Percentiles rank a stretch among this genome's conserved stretches.
phyloP scores from a whole-genome alignment of 2,113 vertebrate species.

The Hassar affinis region DNA sequence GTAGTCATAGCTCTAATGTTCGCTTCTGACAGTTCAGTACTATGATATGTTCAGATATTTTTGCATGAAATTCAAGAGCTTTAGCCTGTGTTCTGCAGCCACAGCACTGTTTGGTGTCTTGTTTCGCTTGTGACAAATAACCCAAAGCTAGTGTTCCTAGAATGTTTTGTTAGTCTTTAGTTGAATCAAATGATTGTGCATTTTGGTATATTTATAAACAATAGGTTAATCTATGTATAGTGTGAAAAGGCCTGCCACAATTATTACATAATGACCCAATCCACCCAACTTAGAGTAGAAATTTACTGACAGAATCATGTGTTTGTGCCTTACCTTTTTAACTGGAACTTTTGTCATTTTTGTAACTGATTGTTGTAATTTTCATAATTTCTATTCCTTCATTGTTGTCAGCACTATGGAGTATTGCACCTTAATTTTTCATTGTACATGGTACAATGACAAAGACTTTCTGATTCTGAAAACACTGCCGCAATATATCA shows the following conservation, averaged over 20 bases:
- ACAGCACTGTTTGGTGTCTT: background rate
- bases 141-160: background rate
- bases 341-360: too few relatives aligned
- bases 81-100: background rate
- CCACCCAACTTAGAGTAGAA: background rate
- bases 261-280: background rate
- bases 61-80: background rate
- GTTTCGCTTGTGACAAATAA: background rate
- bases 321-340: too few relatives aligned
- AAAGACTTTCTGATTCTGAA: too few relatives aligned
- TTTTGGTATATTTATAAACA: background rate
- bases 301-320: too few relatives aligned
- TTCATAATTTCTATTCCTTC: too few relatives aligned
- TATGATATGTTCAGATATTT: background rate
- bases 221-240: background rate
- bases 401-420: too few relatives aligned
- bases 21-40: background rate
- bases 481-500: too few relatives aligned
- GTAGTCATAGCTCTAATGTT: background rate
- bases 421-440: too few relatives aligned
- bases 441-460: too few relatives aligned
- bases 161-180: background rate
- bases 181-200: background rate
- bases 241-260: background rate
- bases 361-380: too few relatives aligned